phyloP scores from a whole-genome alignment of 2,113 vertebrate genomes.

The Stegastes partitus region DNA sequence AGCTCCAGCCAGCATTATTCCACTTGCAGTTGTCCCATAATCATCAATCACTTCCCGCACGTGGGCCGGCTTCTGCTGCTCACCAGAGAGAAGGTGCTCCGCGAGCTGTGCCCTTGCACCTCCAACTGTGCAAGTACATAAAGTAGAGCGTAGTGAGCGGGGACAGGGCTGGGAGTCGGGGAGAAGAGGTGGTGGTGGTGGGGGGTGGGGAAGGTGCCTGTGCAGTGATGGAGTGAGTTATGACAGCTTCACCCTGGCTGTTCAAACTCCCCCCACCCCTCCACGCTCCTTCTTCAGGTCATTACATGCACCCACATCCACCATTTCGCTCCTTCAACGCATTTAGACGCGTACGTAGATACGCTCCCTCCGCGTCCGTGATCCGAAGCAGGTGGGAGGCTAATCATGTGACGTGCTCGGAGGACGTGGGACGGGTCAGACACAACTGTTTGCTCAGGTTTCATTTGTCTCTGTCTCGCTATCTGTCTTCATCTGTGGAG shows the following conservation, averaged over 20 bases:
- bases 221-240: slow-evolving; percentile 60
- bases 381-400: slow-evolving; percentile 58
- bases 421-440: slow-evolving; percentile 55
- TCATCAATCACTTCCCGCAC: slow-evolving; percentile 82
- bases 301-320: slow-evolving; percentile 50
- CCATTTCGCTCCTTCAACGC: slow-evolving; percentile 49
- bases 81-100: slow-evolving; percentile 68
- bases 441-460: slow-evolving; percentile 60
- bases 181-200: background rate
- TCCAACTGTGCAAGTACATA: slow-evolving; percentile 69
- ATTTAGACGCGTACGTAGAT: slow-evolving; percentile 7
- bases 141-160: slow-evolving; percentile 60
- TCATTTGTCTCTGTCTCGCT: slow-evolving; percentile 61
- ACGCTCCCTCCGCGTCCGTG: slow-evolving; percentile 17
- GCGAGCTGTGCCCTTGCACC: slow-evolving; percentile 72
- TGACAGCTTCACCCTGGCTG: slow-evolving; percentile 39
- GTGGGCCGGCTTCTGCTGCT: slow-evolving; percentile 57
- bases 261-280: slow-evolving; percentile 34
- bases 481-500: slow-evolving; percentile 53
- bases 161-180: slow-evolving; percentile 49
- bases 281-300: slow-evolving; percentile 46
- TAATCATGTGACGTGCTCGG: slow-evolving; percentile 45
- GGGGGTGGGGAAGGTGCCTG: background rate
- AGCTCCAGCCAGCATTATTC: slow-evolving; percentile 83
- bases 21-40: slow-evolving; percentile 81